A percentile compares a stretch with the other conserved stretches of the same genome.
These are phyloP conservation scores for Heteromyza rotundicornis DNA, from an alignment of 2,888 invertebrate genomes.

Conservation along the genomic window DNA sequence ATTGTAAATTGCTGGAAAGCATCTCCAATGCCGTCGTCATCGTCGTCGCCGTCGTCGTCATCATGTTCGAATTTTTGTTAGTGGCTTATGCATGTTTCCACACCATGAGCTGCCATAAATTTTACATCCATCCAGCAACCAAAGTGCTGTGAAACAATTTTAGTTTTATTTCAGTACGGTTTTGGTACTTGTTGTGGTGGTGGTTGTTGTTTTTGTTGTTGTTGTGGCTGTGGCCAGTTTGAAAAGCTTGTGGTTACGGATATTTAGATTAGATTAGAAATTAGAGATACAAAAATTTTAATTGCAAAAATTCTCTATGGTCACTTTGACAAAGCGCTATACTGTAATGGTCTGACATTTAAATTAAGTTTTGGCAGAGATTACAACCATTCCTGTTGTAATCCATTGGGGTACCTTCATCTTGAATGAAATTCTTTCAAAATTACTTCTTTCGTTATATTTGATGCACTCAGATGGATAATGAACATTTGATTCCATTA, in stretches of 20 bases:
- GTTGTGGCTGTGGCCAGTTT: neutral
- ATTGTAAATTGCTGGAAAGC: constrained; percentile 25
- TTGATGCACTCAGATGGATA: too few species aligned
- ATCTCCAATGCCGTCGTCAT: constrained; percentile 14
- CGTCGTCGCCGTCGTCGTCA: constrained; percentile 22
- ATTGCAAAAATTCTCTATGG: constrained; percentile 30
- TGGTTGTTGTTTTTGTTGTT: neutral
- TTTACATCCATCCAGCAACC: constrained; percentile 33
- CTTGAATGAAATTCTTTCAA: too few species aligned
- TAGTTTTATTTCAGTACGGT: neutral
- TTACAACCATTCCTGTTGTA: too few species aligned
- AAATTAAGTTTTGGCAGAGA: constrained; percentile 31
- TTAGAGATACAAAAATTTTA: constrained; percentile 27
- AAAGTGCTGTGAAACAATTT: constrained; percentile 9
- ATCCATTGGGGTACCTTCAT: too few species aligned
- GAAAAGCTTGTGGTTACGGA: constrained; percentile 23
- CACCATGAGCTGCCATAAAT: constrained; percentile 44
- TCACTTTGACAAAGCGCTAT: constrained; percentile 23
- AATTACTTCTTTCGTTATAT: too few species aligned
- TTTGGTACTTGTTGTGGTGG: neutral
- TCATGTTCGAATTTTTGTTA: constrained; percentile 28
- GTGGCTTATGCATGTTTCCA: constrained; percentile 34
- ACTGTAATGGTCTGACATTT: constrained; percentile 30
- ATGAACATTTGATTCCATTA: too few species aligned
- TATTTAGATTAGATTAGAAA: constrained; percentile 33